Percentiles rank a stretch among this genome's conserved stretches.
Evolutionary conservation across 2,888 invertebrate species (phyloP).

Genomic region (Gymnocheta viridis): DNA sequence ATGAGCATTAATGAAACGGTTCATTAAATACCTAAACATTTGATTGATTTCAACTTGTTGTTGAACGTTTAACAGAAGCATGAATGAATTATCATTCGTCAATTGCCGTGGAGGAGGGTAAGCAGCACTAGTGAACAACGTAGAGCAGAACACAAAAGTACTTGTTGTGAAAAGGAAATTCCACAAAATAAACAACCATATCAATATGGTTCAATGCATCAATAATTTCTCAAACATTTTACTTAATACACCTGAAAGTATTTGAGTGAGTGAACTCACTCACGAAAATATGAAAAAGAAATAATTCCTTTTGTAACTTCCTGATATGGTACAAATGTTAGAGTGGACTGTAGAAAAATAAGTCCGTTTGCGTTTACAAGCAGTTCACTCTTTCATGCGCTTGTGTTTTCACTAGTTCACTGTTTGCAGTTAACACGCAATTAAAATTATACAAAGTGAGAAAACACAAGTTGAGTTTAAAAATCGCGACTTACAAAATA

Average conservation of each 20-base stretch:
- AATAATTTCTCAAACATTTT: slow-evolving; percentile 37
- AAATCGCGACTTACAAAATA: background rate
- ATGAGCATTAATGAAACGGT: slow-evolving; percentile 41
- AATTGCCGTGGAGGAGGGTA: background rate
- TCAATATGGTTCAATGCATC: slow-evolving; percentile 21
- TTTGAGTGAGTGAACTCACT: too few relatives aligned
- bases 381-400: too few relatives aligned
- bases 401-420: background rate
- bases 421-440: background rate
- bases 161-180: slow-evolving; percentile 32
- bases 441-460: background rate
- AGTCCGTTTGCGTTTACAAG: too few relatives aligned
- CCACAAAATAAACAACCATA: slow-evolving; percentile 48
- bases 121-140: background rate
- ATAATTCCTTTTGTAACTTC: too few relatives aligned
- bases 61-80: background rate
- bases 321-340: too few relatives aligned
- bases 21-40: slow-evolving; percentile 53
- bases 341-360: too few relatives aligned
- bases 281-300: too few relatives aligned
- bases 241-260: background rate
- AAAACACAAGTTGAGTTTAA: background rate
- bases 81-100: too few relatives aligned
- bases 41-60: slow-evolving; percentile 43
- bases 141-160: background rate